Conservation (phyloP, 2,888 invertebrate genomes). For the Eupithecia vulgata region DNA sequence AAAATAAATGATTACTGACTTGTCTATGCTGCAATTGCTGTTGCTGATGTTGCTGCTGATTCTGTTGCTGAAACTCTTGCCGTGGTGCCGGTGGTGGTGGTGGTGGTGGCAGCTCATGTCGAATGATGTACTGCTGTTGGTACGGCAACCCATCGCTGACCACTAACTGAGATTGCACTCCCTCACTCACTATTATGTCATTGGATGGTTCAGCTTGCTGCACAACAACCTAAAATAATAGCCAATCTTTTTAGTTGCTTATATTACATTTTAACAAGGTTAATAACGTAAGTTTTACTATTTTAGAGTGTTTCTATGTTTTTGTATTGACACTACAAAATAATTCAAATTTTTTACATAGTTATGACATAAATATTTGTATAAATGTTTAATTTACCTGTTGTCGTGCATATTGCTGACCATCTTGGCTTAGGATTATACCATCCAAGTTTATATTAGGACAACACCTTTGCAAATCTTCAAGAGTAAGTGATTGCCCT, state of each 20-base stretch:
- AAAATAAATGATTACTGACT: constrained; percentile 35
- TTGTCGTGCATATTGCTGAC: constrained; percentile 79
- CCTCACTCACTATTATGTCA: constrained; percentile 83
- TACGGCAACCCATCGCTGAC: constrained; percentile 78
- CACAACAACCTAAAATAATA: constrained; percentile 74
- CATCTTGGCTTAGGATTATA: constrained; percentile 79
- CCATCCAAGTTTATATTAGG: constrained; percentile 84
- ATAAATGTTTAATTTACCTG: constrained; percentile 60
- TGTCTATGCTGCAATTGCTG: constrained; percentile 65
- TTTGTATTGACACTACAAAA: background rate
- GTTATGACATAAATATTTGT: background rate
- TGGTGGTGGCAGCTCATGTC: constrained; percentile 73
- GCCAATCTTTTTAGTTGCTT: background rate
- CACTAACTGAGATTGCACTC: constrained; percentile 73
- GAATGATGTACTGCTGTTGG: constrained; percentile 79
- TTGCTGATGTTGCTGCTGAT: constrained; percentile 61
- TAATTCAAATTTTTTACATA: background rate
- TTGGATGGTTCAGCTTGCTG: constrained; percentile 81
- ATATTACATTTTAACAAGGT: background rate
- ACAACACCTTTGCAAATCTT: constrained; percentile 86
- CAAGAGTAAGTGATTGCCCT: constrained; percentile 80
- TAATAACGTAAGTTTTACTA: background rate
- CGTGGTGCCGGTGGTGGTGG: constrained; percentile 66
- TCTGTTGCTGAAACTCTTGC: constrained; percentile 68
- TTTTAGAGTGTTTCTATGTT: too few species aligned